These are phyloP conservation scores for Notamacropus eugenii DNA, from an alignment of 2,797 vertebrate species.

Conservation along the genomic window DNA sequence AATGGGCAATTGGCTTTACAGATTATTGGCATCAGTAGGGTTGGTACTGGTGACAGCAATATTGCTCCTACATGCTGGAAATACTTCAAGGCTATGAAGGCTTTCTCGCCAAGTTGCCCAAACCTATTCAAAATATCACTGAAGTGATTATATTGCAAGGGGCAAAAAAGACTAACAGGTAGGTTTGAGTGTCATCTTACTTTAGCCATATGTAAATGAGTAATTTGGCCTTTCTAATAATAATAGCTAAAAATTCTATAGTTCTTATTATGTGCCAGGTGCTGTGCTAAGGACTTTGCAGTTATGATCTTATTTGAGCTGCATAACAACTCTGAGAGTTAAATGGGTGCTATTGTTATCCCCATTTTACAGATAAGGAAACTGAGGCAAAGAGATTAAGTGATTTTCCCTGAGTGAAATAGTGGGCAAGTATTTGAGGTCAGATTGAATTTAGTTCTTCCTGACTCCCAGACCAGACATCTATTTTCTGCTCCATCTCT, in stretches of 20 bases:
- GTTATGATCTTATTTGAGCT: background rate
- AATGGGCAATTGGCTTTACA: background rate
- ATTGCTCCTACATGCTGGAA: background rate
- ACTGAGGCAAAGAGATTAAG: background rate
- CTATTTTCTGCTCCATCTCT: background rate
- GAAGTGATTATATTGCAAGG: background rate
- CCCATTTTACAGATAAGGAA: background rate
- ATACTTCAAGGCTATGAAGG: background rate
- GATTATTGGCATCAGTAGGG: background rate
- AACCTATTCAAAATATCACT: background rate
- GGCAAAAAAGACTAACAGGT: background rate
- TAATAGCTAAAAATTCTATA: background rate
- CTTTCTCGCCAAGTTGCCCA: background rate
- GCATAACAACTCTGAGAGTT: background rate
- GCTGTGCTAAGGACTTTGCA: background rate
- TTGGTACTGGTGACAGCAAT: background rate
- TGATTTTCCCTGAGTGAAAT: background rate
- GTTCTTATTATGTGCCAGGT: background rate
- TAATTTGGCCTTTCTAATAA: background rate
- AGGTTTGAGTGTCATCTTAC: background rate
- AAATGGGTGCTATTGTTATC: background rate
- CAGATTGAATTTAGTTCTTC: background rate
- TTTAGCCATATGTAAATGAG: background rate
- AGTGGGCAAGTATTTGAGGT: background rate
- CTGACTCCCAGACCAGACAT: background rate